Evolutionary conservation across 1,140 invertebrate genomes (phyloP).

Genomic region (Forficula auricularia): DNA sequence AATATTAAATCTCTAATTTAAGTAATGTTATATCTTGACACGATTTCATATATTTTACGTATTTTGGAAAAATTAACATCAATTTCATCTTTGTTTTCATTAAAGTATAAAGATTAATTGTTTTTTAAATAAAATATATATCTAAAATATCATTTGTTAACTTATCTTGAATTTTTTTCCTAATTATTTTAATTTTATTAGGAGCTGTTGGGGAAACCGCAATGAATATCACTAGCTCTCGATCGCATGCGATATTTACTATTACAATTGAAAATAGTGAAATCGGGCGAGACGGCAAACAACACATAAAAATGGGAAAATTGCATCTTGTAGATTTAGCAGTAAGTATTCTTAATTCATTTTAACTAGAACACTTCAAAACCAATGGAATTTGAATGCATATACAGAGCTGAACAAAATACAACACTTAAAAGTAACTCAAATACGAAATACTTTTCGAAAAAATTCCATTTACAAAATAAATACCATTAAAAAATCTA

Average conservation of each 20-base stretch:
- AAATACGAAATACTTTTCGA: too few relatives aligned
- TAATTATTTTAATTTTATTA: too few relatives aligned
- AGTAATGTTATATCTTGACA: too few relatives aligned
- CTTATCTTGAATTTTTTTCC: constrained; percentile 12
- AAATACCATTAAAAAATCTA: too few relatives aligned
- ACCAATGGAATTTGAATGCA: constrained; percentile 11
- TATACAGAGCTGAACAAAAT: too few relatives aligned
- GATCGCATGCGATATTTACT: constrained; percentile 78
- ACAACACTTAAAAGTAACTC: constrained; percentile 14
- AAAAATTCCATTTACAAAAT: too few relatives aligned
- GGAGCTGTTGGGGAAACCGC: constrained; percentile 58
- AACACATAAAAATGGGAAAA: constrained; percentile 56
- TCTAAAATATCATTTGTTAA: background rate
- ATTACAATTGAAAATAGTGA: constrained; percentile 69
- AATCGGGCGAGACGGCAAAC: constrained; percentile 36
- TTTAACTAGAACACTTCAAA: constrained; percentile 1
- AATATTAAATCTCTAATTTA: too few relatives aligned
- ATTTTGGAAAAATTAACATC: too few relatives aligned
- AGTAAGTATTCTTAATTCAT: constrained; percentile 27
- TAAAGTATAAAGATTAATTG: constrained; percentile 2
- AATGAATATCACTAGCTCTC: constrained; percentile 71
- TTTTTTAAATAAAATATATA: background rate
- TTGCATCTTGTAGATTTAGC: constrained; percentile 73
- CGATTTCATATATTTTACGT: too few relatives aligned
- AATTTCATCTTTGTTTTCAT: too few relatives aligned